Evolutionary conservation across 2,888 invertebrate genomes (phyloP).

Genomic region (Octodonta nipae): DNA sequence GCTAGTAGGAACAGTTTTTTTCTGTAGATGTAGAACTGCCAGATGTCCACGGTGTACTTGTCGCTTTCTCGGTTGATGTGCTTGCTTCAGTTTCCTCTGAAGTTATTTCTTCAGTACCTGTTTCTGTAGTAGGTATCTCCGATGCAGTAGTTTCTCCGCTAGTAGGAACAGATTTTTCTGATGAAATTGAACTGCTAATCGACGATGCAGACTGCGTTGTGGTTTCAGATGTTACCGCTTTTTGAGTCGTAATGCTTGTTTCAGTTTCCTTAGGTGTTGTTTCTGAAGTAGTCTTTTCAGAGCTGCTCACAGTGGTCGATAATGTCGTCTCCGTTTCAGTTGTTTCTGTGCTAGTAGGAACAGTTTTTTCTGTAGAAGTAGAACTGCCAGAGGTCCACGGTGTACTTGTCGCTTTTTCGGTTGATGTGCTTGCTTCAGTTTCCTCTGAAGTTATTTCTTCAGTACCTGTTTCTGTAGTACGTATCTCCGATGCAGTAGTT

Average conservation of each 20-base stretch:
- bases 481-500: no score
- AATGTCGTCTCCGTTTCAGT: no score
- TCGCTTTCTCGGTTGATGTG: not conserved
- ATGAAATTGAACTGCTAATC: no score
- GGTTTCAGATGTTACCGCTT: conserved; percentile 3
- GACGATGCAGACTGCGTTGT: no score
- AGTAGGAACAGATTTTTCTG: conserved; percentile 8
- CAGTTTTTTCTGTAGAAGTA: conserved; percentile 6
- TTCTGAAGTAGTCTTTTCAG: conserved; percentile 2
- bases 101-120: conserved; percentile 3
- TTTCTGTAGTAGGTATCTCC: not conserved
- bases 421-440: no score
- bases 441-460: not conserved
- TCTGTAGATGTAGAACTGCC: not conserved
- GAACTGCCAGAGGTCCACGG: no score
- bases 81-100: not conserved
- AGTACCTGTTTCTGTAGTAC: no score
- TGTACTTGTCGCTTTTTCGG: no score
- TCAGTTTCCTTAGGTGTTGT: not conserved
- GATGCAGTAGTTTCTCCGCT: not conserved
- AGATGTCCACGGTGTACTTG: not conserved
- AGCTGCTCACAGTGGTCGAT: no score
- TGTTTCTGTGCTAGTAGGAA: conserved; percentile 1
- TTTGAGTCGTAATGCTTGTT: not conserved
- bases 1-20: no score